These are phyloP conservation scores for Heliothis subflexa DNA, from an alignment of 1,140 invertebrate genomes.

Conservation along the genomic window DNA sequence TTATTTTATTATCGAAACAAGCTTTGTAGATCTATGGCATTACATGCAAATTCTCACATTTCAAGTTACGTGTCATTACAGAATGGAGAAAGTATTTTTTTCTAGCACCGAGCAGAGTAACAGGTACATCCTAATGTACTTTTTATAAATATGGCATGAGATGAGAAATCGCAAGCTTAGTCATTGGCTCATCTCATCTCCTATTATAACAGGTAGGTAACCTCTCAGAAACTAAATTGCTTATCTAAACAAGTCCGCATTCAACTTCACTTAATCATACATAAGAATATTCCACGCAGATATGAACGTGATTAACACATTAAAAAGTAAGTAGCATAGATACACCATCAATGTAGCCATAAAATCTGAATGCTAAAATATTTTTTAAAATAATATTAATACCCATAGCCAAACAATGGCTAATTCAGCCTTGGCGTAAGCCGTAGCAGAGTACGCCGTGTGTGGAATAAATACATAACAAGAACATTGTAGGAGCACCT, in stretches of 20 bases:
- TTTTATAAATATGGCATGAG: too few species aligned
- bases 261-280: not conserved
- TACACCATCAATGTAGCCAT: too few species aligned
- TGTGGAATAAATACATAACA: conserved; percentile 36
- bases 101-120: not conserved
- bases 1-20: too few species aligned
- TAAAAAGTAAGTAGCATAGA: not conserved
- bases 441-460: conserved; percentile 5
- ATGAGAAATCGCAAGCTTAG: not conserved
- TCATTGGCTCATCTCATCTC: not conserved
- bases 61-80: not conserved
- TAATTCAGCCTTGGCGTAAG: not conserved
- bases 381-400: conserved; percentile 1
- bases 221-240: not conserved
- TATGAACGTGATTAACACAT: not conserved
- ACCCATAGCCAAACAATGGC: conserved; percentile 4
- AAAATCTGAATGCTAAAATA: not conserved
- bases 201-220: not conserved
- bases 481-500: conserved; percentile 30
- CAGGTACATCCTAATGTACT: too few species aligned
- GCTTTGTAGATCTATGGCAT: too few species aligned
- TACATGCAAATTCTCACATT: not conserved
- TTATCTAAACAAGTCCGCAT: conserved; percentile 5
- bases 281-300: not conserved
- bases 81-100: conserved; percentile 14